phyloP scores from a whole-genome alignment of 2,797 vertebrate species.

The Numenius phaeopus region DNA sequence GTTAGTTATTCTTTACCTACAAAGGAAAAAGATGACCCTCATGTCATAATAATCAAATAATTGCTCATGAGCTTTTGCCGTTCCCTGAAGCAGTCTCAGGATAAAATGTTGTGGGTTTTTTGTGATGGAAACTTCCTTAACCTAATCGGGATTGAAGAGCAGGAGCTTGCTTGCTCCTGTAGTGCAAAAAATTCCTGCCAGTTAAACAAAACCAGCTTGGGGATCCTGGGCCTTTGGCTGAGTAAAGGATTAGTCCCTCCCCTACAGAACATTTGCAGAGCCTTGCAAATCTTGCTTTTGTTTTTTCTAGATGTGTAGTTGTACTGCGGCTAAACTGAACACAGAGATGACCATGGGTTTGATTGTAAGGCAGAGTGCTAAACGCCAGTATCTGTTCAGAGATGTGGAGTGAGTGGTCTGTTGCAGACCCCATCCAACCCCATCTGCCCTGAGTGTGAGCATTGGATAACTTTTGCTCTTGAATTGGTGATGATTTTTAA shows the following conservation, averaged over 20 bases:
- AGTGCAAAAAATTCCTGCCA: not conserved
- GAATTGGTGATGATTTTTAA: not conserved
- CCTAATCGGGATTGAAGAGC: not conserved
- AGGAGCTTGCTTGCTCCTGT: not conserved
- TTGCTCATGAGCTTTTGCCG: not conserved
- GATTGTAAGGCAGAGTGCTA: not conserved
- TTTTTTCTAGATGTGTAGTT: not conserved
- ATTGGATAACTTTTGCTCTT: not conserved
- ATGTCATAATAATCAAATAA: conserved; percentile 42
- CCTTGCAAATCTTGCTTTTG: not conserved
- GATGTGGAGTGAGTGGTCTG: not conserved
- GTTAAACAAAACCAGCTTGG: not conserved
- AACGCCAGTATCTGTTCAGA: not conserved
- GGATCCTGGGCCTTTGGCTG: not conserved
- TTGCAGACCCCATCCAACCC: not conserved
- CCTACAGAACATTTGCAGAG: not conserved
- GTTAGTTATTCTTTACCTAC: not conserved
- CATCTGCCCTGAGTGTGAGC: not conserved
- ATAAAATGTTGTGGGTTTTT: not conserved
- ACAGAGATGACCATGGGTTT: not conserved
- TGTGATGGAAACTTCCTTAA: conserved; percentile 14
- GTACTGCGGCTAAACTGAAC: not conserved
- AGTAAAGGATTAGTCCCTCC: not conserved
- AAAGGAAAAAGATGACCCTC: not conserved
- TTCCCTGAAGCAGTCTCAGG: conserved; percentile 36